These are phyloP conservation scores for Oreochromis grahami DNA, from an alignment of 2,797 vertebrate genomes.

Conservation along the genomic window DNA sequence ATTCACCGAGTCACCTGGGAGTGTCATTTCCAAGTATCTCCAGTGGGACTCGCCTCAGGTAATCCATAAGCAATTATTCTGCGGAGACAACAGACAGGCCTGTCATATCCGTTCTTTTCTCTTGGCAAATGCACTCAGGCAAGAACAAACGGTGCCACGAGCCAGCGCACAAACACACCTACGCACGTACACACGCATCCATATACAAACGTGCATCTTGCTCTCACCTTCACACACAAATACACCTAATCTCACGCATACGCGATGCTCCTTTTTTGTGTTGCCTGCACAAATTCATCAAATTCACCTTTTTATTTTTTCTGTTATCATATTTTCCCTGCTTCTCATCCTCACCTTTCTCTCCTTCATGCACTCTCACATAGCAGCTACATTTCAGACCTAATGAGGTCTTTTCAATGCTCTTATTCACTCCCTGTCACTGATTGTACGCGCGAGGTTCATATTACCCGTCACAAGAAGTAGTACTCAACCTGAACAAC, in stretches of 20 bases:
- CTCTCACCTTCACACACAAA: slow-evolving; percentile 38
- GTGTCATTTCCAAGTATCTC: slow-evolving; percentile 63
- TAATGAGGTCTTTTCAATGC: background rate
- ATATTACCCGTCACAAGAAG: background rate
- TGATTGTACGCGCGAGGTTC: background rate
- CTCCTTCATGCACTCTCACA: background rate
- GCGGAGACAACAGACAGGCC: slow-evolving; percentile 59
- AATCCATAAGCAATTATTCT: slow-evolving; percentile 71
- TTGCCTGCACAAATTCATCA: background rate
- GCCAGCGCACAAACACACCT: background rate
- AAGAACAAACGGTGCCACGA: slow-evolving; percentile 26
- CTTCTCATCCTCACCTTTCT: background rate
- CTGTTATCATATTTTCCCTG: background rate
- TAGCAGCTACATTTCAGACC: background rate
- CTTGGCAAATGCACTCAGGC: slow-evolving; percentile 49
- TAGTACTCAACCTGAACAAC: background rate
- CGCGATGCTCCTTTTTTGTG: background rate
- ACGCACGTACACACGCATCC: background rate
- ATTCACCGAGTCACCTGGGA: slow-evolving; percentile 66
- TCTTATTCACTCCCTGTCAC: background rate
- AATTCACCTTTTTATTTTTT: background rate
- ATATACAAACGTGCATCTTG: slow-evolving; percentile 13
- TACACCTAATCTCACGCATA: slow-evolving; percentile 25
- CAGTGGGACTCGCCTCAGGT: slow-evolving; percentile 58
- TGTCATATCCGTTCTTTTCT: slow-evolving; percentile 61